Base-by-base conservation (phyloP, 2,797 vertebrate genomes). In the Ctenochaetus hawaiiensis region DNA sequence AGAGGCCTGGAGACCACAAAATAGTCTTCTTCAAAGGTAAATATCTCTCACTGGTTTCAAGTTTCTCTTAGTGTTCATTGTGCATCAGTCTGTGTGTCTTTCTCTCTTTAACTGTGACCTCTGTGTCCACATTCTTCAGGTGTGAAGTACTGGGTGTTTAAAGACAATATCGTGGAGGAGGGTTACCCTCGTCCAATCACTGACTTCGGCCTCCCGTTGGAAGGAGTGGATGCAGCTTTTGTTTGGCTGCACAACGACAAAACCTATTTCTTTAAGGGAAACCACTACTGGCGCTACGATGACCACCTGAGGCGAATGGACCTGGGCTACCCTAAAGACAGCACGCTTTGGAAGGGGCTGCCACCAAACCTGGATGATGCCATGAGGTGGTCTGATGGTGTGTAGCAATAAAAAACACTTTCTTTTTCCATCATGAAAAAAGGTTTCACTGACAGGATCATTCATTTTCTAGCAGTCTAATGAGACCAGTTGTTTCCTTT, bases 191-290 rank as follows among this genome's bases (percentile, higher is more conserved):
- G 98, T 57, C 95, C 95, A 0, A 94, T 98, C 91, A 34, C 30
- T 0, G 98, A 99, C 94, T 98, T 99, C 0, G 96, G 98, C 60
- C 92, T 99, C 20, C 97, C 98, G 0, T 80, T 75, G 1, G 97
- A 97, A 23, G 96, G 96, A 8, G 91, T 99, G 2, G 97, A 99
- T 0, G 97, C 97, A 0, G 97, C 96, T 5, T 98, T 99, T 65
- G 96, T 97, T 87, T 98, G 97, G 97, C 92, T 96, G 2, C 97
- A 97, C 94, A 97, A 97, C 62, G 97, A 98, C 86, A 99, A 98
- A 94, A 99, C 98, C 67, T 99, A 99, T 87, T 99, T 99, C 95
- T 99, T 99, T 94, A 99, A 97, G 93, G 97, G 96, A 90, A 95
- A 90, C 82, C 94, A 93, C 47, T 97, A 96, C 94, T 99, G 98